Conservation (phyloP, 2,888 invertebrate genomes). For the Apocheima hispidaria region DNA sequence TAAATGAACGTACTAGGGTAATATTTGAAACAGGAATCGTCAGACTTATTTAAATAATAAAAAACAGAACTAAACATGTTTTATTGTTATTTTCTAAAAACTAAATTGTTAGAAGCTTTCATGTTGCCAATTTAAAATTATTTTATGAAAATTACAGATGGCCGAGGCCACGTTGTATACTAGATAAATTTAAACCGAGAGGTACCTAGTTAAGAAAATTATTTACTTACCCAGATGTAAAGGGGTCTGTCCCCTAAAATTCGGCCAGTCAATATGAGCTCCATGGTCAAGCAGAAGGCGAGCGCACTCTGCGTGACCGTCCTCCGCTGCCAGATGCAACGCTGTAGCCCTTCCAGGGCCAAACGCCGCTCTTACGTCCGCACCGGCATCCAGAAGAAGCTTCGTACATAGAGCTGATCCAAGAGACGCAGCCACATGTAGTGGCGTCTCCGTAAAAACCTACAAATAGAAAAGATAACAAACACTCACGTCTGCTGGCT, state of each 20-base stretch:
- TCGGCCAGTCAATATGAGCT: constrained; percentile 91
- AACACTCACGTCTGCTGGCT: constrained; percentile 6
- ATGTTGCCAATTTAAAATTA: neutral
- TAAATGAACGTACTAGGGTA: too few relatives aligned
- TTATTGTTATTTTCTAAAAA: too few relatives aligned
- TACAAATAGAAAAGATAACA: constrained; percentile 54
- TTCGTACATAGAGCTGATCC: constrained; percentile 90
- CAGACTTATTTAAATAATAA: too few relatives aligned
- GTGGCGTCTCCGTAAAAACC: constrained; percentile 94
- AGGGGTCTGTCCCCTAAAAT: constrained; percentile 92
- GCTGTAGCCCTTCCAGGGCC: constrained; percentile 91
- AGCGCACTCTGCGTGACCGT: constrained; percentile 93
- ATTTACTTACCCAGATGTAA: constrained; percentile 88
- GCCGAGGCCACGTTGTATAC: too few relatives aligned
- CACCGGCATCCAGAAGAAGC: constrained; percentile 91
- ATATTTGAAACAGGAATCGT: too few relatives aligned
- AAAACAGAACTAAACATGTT: too few relatives aligned
- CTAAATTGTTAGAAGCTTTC: too few relatives aligned
- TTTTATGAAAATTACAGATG: too few relatives aligned
- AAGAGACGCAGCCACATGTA: constrained; percentile 92
- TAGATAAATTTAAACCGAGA: too few relatives aligned
- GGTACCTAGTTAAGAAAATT: neutral
- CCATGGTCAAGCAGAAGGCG: constrained; percentile 90
- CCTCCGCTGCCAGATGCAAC: constrained; percentile 95
- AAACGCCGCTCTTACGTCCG: constrained; percentile 91